These are phyloP conservation scores for Mythimna albipuncta DNA, from an alignment of 2,888 invertebrate genomes.

Conservation along the genomic window DNA sequence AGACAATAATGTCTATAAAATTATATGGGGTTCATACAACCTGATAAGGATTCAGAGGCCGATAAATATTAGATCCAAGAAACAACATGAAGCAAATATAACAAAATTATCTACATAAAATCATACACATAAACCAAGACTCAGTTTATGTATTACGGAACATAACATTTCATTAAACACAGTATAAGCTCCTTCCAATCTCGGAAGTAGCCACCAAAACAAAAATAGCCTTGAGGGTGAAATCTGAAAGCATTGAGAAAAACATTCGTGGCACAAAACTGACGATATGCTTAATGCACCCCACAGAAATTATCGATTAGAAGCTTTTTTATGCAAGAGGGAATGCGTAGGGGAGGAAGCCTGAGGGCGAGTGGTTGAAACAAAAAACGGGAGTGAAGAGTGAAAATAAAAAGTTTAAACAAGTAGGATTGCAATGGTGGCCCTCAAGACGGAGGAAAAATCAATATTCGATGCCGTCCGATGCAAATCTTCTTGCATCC, in stretches of 20 bases:
- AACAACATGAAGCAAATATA: background rate
- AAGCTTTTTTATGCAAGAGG: constrained; percentile 91
- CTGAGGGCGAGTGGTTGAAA: constrained; percentile 89
- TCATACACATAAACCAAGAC: constrained; percentile 38
- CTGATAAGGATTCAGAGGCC: background rate
- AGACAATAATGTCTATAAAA: background rate
- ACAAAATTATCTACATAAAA: constrained; percentile 42
- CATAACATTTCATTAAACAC: constrained; percentile 69
- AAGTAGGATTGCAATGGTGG: constrained; percentile 87
- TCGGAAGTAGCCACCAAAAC: constrained; percentile 84
- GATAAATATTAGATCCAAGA: background rate
- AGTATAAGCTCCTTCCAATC: constrained; percentile 76
- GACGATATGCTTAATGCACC: constrained; percentile 91
- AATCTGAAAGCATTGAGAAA: constrained; percentile 89
- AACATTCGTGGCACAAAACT: constrained; percentile 85
- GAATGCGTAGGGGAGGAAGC: constrained; percentile 86
- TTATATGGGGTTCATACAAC: background rate
- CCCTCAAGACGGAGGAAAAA: constrained; percentile 88
- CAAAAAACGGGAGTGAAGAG: constrained; percentile 90
- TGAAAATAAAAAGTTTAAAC: constrained; percentile 91
- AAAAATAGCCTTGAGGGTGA: constrained; percentile 87
- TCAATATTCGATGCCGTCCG: constrained; percentile 88
- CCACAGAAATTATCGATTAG: constrained; percentile 91
- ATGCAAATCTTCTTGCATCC: constrained; percentile 89
- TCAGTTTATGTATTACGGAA: constrained; percentile 53